phyloP scores from a whole-genome alignment of 1,140 invertebrate species.

The Drosophila aff. region DNA sequence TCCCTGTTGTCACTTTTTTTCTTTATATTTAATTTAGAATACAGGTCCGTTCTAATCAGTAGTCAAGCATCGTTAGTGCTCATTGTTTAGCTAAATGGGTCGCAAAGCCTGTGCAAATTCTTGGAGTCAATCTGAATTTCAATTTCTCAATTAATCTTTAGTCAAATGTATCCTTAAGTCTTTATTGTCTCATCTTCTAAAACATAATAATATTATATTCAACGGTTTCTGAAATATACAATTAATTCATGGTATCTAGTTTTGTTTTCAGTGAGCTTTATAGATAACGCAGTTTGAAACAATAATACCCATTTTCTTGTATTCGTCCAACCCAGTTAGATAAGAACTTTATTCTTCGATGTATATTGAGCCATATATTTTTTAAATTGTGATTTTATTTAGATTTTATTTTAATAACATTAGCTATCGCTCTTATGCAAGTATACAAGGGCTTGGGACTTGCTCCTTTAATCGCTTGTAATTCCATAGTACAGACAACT shows the following conservation, averaged over 20 bases:
- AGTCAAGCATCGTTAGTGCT: conserved; percentile 17
- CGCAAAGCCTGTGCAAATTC: not conserved
- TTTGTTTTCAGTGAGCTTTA: not conserved
- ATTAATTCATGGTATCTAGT: not conserved
- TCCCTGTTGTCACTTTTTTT: conserved; percentile 5
- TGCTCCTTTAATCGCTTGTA: not conserved
- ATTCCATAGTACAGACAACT: not conserved
- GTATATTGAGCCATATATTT: not conserved
- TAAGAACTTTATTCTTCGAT: not conserved
- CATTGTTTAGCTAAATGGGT: conserved; percentile 11
- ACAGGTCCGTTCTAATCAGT: conserved; percentile 12
- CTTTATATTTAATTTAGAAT: not conserved
- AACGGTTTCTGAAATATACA: too few species aligned
- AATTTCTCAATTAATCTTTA: not conserved
- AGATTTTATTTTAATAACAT: not conserved
- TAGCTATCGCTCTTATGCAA: not conserved
- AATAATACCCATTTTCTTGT: not conserved
- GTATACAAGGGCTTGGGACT: not conserved
- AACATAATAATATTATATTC: not conserved
- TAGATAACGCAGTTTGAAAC: not conserved
- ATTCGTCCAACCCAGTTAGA: not conserved
- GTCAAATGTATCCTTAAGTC: not conserved
- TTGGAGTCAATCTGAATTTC: not conserved
- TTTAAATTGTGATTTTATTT: not conserved
- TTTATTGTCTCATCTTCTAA: not conserved